Conservation (phyloP, 2,113 vertebrate species). For the Leptodactylus fuscus region DNA sequence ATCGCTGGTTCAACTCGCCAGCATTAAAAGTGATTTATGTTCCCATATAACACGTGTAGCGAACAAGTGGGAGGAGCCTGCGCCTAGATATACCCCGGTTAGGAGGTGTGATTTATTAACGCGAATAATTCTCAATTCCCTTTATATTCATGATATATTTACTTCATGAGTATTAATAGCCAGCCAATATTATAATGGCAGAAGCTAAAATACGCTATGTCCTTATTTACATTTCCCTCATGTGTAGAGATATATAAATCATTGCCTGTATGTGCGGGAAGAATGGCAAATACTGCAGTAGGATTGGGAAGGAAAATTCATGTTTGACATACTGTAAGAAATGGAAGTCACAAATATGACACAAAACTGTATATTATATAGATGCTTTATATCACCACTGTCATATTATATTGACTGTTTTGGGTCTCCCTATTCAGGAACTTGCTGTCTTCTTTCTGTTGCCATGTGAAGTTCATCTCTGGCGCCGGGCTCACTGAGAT, state of each 20-base stretch:
- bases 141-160: not conserved
- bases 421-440: no score
- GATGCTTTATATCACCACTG: no score
- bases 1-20: not conserved
- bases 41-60: not conserved
- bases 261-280: not conserved
- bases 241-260: not conserved
- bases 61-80: not conserved
- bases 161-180: not conserved
- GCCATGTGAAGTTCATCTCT: no score
- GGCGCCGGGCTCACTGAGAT: no score
- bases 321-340: no score
- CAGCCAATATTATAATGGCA: not conserved
- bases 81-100: not conserved
- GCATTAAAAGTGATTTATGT: constrained; percentile 26
- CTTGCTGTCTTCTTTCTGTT: no score
- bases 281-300: not conserved
- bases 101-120: not conserved
- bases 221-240: constrained; percentile 3
- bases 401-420: no score
- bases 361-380: not conserved
- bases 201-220: not conserved
- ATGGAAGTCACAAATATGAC: not conserved
- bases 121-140: not conserved
- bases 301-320: not conserved